These are phyloP conservation scores for Hippoglossus stenolepis DNA, from an alignment of 2,113 vertebrate species.

Conservation along the genomic window DNA sequence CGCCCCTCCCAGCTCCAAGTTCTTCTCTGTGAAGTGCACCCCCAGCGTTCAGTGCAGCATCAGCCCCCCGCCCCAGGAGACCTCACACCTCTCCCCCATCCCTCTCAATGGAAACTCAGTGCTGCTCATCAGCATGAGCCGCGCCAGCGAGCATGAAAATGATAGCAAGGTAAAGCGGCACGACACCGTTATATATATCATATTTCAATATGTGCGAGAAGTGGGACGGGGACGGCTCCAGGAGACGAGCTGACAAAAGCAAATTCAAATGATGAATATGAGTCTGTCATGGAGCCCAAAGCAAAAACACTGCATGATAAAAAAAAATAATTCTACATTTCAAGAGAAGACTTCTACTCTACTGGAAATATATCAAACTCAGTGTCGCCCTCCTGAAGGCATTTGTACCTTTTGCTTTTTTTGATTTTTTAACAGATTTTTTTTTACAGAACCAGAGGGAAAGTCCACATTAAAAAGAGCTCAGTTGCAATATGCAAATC, in stretches of 20 bases:
- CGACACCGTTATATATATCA: not conserved
- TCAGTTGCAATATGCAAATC: not conserved
- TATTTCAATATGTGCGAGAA: not conserved
- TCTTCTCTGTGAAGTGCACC: constrained; percentile 87
- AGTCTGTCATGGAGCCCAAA: not conserved
- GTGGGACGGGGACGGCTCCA: not conserved
- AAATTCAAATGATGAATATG: not conserved
- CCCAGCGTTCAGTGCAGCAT: constrained; percentile 81
- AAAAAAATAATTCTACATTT: not conserved
- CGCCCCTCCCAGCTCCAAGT: constrained; percentile 82
- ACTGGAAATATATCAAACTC: not conserved
- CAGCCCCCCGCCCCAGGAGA: constrained; percentile 2
- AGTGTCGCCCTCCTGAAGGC: not conserved
- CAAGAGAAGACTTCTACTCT: not conserved
- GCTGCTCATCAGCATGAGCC: constrained; percentile 84
- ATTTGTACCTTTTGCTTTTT: not conserved
- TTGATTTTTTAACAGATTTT: no score
- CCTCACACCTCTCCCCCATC: constrained; percentile 60
- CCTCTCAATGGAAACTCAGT: constrained; percentile 74
- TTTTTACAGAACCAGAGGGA: not conserved
- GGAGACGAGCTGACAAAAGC: not conserved
- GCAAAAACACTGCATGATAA: not conserved
- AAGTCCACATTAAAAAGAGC: not conserved
- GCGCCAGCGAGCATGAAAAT: constrained; percentile 82
- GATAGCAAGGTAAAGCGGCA: constrained; percentile 87